Base-by-base conservation (phyloP, 2,888 invertebrate species). In the Oxytorus armatus region DNA sequence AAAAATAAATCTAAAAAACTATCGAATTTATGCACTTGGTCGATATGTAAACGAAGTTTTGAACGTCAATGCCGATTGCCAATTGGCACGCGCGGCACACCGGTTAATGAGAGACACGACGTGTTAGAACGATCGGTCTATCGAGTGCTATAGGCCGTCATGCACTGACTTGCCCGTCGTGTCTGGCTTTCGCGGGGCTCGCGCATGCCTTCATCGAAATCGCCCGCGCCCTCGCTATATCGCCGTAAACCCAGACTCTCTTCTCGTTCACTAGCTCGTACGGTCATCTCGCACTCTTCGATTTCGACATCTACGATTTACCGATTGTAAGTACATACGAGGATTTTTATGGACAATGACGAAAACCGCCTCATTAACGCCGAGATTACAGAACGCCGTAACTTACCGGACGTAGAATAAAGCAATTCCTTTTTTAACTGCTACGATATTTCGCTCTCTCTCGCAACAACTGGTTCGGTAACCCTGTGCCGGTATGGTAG, bases 101-200 rank as follows among this genome's bases (percentile, higher is more conserved):
- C 18, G 25, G 18, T 11, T n/a, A n/a, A n/a, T n/a, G n/a, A n/a
- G 21, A 18, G 10, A 51, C 81, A 78, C 85, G 75, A n/a, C 75
- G 78, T 75, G 66, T 69, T 75, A 65, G 80, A 75, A 53, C 79
- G 68, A 77, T 77, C 79, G 80, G 51, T n/a, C 61, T 77, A 77
- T 77, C 77, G 80, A 63, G 63, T 77, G 81, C 75, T 81, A 74
- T 82, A 65, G 81, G 86, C 89, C 89, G 89, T 88, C 89, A 89
- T 88, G 88, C 89, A 89, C 89, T 87, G 89, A 89, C 86, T 87
- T 82, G 82, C 83, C 76, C 63, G 75, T 66, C 77, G 85, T 84
- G 85, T 79, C 87, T 84, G 81, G 79, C 83, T 72, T 77, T 82
- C 84, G 81, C 84, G 68, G 81, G 81, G 81, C 83, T 84, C 86